Percentiles rank a stretch among this genome's conserved stretches.
These are phyloP conservation scores for Hemicentrotus pulcherrimus DNA, from an alignment of 35 echinoderm and acorn worm genomes.

Conservation along the genomic window DNA sequence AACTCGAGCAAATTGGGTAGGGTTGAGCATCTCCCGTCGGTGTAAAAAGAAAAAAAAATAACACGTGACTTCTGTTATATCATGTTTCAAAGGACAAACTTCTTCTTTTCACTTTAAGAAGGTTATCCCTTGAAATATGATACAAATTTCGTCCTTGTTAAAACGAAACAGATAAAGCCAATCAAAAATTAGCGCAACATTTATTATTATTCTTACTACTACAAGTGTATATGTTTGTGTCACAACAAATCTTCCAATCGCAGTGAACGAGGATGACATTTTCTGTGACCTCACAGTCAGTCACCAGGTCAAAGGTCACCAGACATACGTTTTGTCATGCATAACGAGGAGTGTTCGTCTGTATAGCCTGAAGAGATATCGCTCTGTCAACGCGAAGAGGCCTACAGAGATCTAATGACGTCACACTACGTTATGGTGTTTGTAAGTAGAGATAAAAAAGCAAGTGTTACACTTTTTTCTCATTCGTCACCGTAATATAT, in stretches of 20 bases:
- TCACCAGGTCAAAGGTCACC: conserved; percentile 48
- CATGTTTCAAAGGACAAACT: no score
- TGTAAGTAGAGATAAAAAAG: not conserved
- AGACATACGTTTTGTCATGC: conserved; percentile 39
- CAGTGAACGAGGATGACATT: conserved; percentile 38
- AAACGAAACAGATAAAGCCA: no score
- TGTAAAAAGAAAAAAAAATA: not conserved
- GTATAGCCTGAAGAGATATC: conserved; percentile 37
- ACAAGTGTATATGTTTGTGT: not conserved
- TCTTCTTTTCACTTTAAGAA: no score
- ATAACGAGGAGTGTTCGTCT: conserved; percentile 6
- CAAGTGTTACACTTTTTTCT: not conserved
- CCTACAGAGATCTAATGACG: conserved; percentile 40
- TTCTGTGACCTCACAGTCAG: conserved; percentile 25
- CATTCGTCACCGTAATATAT: not conserved
- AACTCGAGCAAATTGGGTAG: not conserved
- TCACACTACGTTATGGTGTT: conserved; percentile 24
- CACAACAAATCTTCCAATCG: not conserved
- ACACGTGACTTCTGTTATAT: no score
- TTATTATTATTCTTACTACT: no score
- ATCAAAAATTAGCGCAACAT: no score
- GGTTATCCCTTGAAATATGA: no score
- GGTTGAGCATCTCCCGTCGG: not conserved
- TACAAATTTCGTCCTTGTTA: no score
- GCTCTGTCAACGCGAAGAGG: conserved; percentile 13